Base-by-base conservation (phyloP, 30 jellyfish, hydroid and myxozoan genomes). In the Phacellophora camtschatica region DNA sequence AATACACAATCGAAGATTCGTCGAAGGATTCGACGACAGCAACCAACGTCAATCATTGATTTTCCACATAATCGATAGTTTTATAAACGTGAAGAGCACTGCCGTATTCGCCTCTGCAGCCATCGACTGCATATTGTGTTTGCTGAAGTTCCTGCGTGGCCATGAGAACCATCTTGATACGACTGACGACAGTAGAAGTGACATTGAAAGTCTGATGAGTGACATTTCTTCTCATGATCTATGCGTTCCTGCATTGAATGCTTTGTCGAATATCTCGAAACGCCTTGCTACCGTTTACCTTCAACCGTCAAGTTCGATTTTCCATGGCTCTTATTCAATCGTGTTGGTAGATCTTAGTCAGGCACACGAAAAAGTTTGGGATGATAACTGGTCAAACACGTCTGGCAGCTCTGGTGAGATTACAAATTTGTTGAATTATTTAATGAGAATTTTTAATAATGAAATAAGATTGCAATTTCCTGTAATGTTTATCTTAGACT, bases 31-130 rank as follows among this genome's bases (percentile, higher is more conserved):
- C 65, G 95, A 93, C 74, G 99, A 93, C 84, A 78, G 90, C 55
- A 93, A 86, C 45, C 99, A 93, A 53, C 50, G 99, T 10, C 96
- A 84, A 39, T 59, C 82, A 2, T 85, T 93, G 13, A 94, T 93
- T n/a, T 93, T 93, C 85, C 71, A 74, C 77, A 93, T 93, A 65
- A 58, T 93, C 41, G 97, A 93, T 46, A 70, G 64, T 53, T 93
- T 93, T 81, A 88, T 85, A 50, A 86, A 86, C 77, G 67, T 73
- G 42, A 93, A 93, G 58, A 93, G 95, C 84, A 87, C 91, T 5
- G 80, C 94, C 4, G 99, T 93, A 7, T 93, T 93, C 71, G 84
- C 99, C 19, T 81, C 99, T 1, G 92, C 97, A 13, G 96, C 95
- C 46, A 95, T 93, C 33, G 95, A 92, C 53, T 95, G 97, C 49